phyloP scores from a whole-genome alignment of 2,113 vertebrate species.

The Callithrix jacchus region DNA sequence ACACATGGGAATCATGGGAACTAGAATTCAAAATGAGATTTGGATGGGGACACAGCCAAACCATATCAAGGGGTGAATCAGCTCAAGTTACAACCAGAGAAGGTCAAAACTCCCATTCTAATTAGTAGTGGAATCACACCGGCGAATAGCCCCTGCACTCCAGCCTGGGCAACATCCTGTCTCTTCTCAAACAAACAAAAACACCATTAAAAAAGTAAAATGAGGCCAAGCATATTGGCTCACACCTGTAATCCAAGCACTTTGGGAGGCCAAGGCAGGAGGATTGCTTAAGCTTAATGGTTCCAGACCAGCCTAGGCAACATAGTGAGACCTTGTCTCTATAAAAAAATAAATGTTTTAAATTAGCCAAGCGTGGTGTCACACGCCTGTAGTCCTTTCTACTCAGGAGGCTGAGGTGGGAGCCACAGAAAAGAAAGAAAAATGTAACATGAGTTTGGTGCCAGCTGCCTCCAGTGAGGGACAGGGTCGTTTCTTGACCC shows the following conservation, averaged over 20 bases:
- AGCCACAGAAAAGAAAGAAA: neutral
- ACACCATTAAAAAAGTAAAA: neutral
- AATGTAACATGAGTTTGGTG: neutral
- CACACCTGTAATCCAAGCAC: no score
- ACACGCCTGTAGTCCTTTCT: neutral
- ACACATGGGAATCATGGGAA: no score
- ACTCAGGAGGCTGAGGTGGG: neutral
- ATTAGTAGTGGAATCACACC: no score
- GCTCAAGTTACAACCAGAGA: neutral
- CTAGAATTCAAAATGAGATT: no score
- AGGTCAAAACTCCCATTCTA: neutral
- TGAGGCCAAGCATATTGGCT: neutral
- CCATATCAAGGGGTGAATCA: neutral
- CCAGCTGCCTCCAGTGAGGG: neutral
- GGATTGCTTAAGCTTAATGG: no score
- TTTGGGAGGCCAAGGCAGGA: no score
- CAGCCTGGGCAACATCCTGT: neutral
- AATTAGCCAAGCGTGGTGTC: no score
- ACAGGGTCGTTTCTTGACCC: neutral
- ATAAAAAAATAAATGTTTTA: rapidly evolving
- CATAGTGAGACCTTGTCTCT: no score
- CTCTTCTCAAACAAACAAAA: neutral
- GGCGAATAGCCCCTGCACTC: neutral
- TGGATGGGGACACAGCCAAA: no score
- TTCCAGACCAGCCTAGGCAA: no score